Conservation (phyloP, 1,140 invertebrate species). For the Tribolium castaneum region DNA sequence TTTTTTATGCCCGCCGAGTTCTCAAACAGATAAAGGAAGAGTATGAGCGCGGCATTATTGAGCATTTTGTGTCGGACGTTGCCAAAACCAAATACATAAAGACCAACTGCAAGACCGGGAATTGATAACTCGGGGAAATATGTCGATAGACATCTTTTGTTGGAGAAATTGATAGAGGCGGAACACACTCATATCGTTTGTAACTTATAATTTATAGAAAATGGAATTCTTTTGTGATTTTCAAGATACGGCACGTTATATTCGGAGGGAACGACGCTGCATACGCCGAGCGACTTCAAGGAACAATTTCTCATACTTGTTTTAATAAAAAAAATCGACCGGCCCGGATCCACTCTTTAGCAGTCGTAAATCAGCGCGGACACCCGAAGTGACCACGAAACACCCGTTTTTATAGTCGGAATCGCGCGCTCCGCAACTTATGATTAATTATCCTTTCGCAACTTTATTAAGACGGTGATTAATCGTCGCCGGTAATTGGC, state of each 20-base stretch:
- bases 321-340: neutral
- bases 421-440: neutral
- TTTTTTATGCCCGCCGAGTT: slow-evolving; percentile 52
- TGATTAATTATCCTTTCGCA: neutral
- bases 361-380: slow-evolving; percentile 32
- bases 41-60: slow-evolving; percentile 41
- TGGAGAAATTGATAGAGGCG: slow-evolving; percentile 49
- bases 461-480: neutral
- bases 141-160: slow-evolving; percentile 53
- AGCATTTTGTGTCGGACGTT: slow-evolving; percentile 47
- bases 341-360: slow-evolving; percentile 19
- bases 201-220: slow-evolving; percentile 51
- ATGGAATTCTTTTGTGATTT: slow-evolving; percentile 51
- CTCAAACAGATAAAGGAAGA: slow-evolving; percentile 46
- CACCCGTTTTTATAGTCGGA: slow-evolving; percentile 31
- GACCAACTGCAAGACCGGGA: slow-evolving; percentile 45
- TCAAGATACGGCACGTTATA: slow-evolving; percentile 48
- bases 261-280: slow-evolving; percentile 3
- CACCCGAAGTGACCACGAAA: slow-evolving; percentile 27
- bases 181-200: slow-evolving; percentile 50
- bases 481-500: neutral
- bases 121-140: slow-evolving; percentile 48
- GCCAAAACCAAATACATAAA: slow-evolving; percentile 50
- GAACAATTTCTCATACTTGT: neutral
- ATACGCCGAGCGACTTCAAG: neutral